Evolutionary conservation across 2,113 vertebrate genomes (phyloP), one percentile per base, ranked within the genome.

Genomic region (Stigmatopora nigra): DNA sequence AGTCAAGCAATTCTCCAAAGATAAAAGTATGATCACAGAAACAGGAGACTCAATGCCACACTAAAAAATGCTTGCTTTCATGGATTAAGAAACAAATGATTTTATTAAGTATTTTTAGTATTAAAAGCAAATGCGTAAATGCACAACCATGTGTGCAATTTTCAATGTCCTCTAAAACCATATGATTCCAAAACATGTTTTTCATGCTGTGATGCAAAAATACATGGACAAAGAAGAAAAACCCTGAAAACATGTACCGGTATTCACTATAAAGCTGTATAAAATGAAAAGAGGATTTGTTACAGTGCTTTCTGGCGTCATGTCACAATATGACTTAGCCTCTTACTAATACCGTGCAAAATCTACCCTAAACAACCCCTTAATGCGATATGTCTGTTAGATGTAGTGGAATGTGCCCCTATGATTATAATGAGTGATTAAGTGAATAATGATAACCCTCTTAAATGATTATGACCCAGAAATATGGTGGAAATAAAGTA

Each of bases 311-410:
- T 45, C 19, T 61, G 59, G 59, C 59, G 22, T 61, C 38, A 20
- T 45, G 59, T 61, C 58, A 44, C 38, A 38, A 60, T n/a, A 60
- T 44, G 41, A 38, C 45, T 61, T 45, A 61, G 41, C 19, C 17
- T 60, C 45, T 61, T 61, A 3, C 13, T 87, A 84, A 86, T 80
- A 80, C 77, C 68, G 62, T 69, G 64, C 49, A 47, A 88, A 86
- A 87, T 84, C 79, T 76, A 80, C 77, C 70, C 71, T 73, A 45
- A 82, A 82, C 55, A 45, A 80, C 60, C 53, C 17, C 57, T 66
- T 87, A 89, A 89, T 88, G 78, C 71, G 16, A 71, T 80, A 74
- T 80, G 88, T 88, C 84, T 88, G 85, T 67, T 82, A 52, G 73
- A 80, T 77, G 81, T 88, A 88, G 74, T 70, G 70, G 14, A 70